Evolutionary conservation across 1,140 invertebrate species (phyloP).

Genomic region (Panagrolaimus sp.): DNA sequence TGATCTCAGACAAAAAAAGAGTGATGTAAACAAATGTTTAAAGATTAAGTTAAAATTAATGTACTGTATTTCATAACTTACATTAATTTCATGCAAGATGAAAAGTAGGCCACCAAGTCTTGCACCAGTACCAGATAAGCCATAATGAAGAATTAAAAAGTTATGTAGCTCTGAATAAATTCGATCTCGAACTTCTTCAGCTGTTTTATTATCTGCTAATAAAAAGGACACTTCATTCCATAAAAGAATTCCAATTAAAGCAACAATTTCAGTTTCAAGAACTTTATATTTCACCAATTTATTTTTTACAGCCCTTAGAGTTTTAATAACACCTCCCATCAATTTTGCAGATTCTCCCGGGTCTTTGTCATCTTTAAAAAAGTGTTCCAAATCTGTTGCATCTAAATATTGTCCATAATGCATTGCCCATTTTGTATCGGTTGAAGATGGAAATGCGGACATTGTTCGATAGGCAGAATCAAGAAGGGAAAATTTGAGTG

Average conservation of each 20-base stretch:
- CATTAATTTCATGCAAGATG: constrained; percentile 40
- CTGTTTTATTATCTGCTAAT: constrained; percentile 12
- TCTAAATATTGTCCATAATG: constrained; percentile 45
- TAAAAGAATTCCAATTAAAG: constrained; percentile 36
- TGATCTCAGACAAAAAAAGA: no score
- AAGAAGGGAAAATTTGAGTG: neutral
- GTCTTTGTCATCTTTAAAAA: constrained; percentile 40
- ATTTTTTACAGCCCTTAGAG: neutral
- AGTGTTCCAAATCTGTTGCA: constrained; percentile 33
- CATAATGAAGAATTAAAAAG: constrained; percentile 42
- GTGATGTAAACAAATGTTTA: neutral
- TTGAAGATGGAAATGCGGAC: constrained; percentile 21
- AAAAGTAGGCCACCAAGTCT: constrained; percentile 34
- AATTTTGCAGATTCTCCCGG: constrained; percentile 20
- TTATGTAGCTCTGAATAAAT: constrained; percentile 41
- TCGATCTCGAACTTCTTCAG: constrained; percentile 34
- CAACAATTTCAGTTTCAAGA: constrained; percentile 42
- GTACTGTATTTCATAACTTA: constrained; percentile 14
- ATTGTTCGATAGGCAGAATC: constrained; percentile 33
- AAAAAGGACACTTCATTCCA: constrained; percentile 39
- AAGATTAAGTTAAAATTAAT: neutral
- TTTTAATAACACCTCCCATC: neutral
- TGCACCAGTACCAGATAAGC: constrained; percentile 32
- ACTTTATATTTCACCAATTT: constrained; percentile 34
- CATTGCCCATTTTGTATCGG: constrained; percentile 35